Conservation (phyloP, 2,113 vertebrate genomes). For the Chloroceryle aenea region DNA sequence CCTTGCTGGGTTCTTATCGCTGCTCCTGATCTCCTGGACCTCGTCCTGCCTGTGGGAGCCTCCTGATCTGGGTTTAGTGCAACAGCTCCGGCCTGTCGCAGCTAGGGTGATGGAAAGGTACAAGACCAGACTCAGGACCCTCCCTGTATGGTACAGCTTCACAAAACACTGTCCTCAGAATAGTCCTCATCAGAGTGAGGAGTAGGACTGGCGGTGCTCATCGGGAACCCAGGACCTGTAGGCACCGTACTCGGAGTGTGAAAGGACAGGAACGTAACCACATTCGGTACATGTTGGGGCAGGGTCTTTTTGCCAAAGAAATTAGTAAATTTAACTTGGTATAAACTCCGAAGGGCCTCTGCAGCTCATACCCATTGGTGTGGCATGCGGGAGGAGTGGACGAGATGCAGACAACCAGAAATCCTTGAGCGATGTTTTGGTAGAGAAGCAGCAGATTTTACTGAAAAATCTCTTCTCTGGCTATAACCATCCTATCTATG, state of each 20-base stretch:
- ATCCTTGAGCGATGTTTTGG: background rate
- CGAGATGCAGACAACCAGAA: background rate
- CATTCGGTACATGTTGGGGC: background rate
- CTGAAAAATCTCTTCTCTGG: background rate
- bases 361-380: accelerated
- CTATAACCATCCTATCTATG: background rate
- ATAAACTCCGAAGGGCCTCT: background rate
- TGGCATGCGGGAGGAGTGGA: background rate
- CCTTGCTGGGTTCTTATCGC: background rate
- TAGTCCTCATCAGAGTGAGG: background rate
- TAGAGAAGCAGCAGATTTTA: background rate
- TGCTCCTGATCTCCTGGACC: background rate
- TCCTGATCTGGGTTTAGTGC: background rate
- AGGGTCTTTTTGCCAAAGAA: background rate
- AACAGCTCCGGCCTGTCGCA: background rate
- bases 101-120: background rate
- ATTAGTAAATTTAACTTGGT: background rate
- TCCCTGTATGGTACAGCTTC: background rate
- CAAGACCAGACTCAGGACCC: background rate
- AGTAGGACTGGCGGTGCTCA: background rate
- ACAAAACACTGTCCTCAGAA: background rate
- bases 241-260: background rate
- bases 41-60: background rate
- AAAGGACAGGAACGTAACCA: background rate
- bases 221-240: background rate